Evolutionary conservation across 2,797 vertebrate species (phyloP).

Genomic region (Sebastes miniatus): DNA sequence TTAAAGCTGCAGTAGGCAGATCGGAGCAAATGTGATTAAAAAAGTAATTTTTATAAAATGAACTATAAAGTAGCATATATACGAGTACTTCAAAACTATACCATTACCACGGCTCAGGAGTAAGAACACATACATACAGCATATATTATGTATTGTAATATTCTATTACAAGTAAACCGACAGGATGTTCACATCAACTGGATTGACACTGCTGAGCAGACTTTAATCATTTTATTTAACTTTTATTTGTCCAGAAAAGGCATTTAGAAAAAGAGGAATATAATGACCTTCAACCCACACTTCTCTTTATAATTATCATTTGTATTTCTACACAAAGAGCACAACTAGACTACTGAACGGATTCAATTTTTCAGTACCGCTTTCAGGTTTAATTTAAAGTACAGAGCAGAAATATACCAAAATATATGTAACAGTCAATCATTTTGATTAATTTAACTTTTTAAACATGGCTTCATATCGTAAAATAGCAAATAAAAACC

Average conservation of each 20-base stretch:
- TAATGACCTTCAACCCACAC: neutral
- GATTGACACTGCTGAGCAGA: neutral
- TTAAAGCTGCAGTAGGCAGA: too few species aligned
- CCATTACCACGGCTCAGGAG: too few species aligned
- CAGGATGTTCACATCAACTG: neutral
- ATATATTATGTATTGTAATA: too few species aligned
- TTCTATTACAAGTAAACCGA: too few species aligned
- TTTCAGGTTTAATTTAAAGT: neutral
- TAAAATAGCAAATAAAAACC: neutral
- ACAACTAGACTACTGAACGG: neutral
- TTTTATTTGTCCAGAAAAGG: neutral
- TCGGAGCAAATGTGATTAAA: too few species aligned
- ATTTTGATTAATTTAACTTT: neutral
- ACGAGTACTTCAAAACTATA: too few species aligned
- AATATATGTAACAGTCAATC: neutral
- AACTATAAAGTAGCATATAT: too few species aligned
- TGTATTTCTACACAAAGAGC: neutral
- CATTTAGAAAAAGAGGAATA: neutral
- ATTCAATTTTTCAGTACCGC: neutral
- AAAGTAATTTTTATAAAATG: too few species aligned
- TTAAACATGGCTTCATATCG: neutral
- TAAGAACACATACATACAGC: too few species aligned
- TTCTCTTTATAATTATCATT: neutral
- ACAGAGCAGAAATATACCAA: neutral
- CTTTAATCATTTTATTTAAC: neutral